Conservation (phyloP, 2,888 invertebrate genomes). For the Pantelozetes paolii region DNA sequence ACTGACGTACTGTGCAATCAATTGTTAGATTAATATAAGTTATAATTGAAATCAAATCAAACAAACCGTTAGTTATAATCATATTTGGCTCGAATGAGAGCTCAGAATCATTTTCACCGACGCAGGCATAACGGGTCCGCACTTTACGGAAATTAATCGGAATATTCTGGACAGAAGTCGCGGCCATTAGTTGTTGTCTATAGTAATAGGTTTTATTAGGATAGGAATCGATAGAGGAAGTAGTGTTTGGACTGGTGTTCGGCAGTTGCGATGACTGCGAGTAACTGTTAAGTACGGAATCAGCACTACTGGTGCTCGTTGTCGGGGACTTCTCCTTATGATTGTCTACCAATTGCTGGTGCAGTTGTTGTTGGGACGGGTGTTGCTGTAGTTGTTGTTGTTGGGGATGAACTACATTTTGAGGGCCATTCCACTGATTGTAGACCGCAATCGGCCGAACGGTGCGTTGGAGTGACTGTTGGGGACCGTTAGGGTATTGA, state of each 20-base stretch:
- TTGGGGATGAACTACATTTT: conserved; percentile 29
- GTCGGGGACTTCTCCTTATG: conserved; percentile 27
- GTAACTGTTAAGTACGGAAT: conserved; percentile 1
- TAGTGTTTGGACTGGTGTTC: neutral
- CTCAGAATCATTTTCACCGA: conserved; percentile 94
- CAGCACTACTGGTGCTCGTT: conserved; percentile 11
- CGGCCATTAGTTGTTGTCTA: conserved; percentile 12
- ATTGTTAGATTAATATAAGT: neutral
- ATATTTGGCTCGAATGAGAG: conserved; percentile 97
- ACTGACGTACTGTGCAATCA: conserved; percentile 66
- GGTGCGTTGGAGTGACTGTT: conserved; percentile 13
- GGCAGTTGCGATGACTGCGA: neutral
- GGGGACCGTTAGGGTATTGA: conserved; percentile 3
- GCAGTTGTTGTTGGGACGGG: conserved; percentile 28
- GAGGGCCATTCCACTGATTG: conserved; percentile 39
- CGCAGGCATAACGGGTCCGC: conserved; percentile 88
- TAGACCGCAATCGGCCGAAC: conserved; percentile 32
- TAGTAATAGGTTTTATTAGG: conserved; percentile 4
- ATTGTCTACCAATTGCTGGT: conserved; percentile 22
- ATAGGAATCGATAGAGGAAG: neutral
- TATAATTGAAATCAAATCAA: neutral
- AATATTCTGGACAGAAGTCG: conserved; percentile 15
- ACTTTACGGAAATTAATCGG: conserved; percentile 56
- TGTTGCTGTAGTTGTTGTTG: conserved; percentile 23
- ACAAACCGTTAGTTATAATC: conserved; percentile 89